Base-by-base conservation (phyloP, 2,797 vertebrate genomes). In the Muscicapa comitata region DNA sequence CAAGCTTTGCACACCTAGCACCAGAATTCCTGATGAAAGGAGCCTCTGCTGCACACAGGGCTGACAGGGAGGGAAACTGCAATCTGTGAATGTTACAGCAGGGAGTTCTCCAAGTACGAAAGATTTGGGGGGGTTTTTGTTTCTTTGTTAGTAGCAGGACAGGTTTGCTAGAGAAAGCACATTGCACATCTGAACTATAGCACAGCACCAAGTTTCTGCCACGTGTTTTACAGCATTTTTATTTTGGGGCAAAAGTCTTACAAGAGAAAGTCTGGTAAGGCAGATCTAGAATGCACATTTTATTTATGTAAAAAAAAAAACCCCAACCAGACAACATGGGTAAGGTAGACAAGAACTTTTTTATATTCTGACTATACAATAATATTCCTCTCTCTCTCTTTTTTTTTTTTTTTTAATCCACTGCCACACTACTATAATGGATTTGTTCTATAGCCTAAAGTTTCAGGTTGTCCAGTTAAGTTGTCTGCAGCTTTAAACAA, bases 251-350 rank as follows among this genome's bases (percentile, higher is more conserved):
- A 53, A 38, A 40, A 70, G 31, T 81, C 76, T 84, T 84, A 93
- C 88, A 95, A 38, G 92, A 88, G 57, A 67, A 87, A 68, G 54
- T 54, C 63, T 13, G 88, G 81, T 91, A 94, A 95, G 95, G 94
- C 94, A 90, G 90, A 90, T 86, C 95, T 88, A 97, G 96, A 97
- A 98, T 97, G 96, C 96, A 97, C 92, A 43, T 97, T 98, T 98
- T 98, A 98, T 98, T 98, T 95, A 96, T 97, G 96, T 98, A 98
- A 98, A 98, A 98, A 97, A 97, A 93, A 93, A 67, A 78, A 66
- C 3, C 25, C 96, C 97, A 59, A 97, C 87, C 96, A 98, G 98
- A 97, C 97, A 98, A 90, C 88, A 95, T 29, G 78, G 90, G 84
- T 90, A 95, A 84, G 63, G 93, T 72, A 96, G 93, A 97, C 97